These are phyloP conservation scores for Chrysolina haemoptera DNA, from an alignment of 2,888 invertebrate species.

Conservation along the genomic window DNA sequence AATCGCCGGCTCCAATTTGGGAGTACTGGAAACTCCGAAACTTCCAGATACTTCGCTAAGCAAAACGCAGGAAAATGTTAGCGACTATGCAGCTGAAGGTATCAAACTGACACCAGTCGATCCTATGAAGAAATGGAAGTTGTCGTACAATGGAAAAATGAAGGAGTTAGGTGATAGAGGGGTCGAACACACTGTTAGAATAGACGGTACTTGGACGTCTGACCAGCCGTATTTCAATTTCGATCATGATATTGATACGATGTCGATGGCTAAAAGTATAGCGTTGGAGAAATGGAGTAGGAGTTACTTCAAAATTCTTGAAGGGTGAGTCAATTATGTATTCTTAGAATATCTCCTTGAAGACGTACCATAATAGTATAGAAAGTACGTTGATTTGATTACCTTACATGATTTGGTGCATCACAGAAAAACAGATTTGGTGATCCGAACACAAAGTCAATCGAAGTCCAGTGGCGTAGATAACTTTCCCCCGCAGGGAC, in stretches of 20 bases:
- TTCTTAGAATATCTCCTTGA: too few relatives aligned
- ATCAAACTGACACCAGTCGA: slow-evolving; percentile 74
- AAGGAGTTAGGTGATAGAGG: slow-evolving; percentile 70
- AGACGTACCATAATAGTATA: too few relatives aligned
- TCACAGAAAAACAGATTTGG: too few relatives aligned
- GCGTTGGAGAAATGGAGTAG: slow-evolving; percentile 80
- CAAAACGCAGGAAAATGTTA: slow-evolving; percentile 69
- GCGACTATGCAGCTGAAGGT: slow-evolving; percentile 75
- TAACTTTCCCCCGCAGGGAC: too few relatives aligned
- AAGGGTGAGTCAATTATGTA: slow-evolving; percentile 70
- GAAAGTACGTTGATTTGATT: too few relatives aligned
- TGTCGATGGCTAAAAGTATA: slow-evolving; percentile 75
- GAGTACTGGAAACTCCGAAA: slow-evolving; percentile 74
- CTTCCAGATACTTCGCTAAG: slow-evolving; percentile 75
- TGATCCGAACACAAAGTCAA: too few relatives aligned
- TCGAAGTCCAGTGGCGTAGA: too few relatives aligned
- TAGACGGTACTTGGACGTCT: slow-evolving; percentile 76
- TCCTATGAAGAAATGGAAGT: slow-evolving; percentile 81
- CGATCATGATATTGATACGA: slow-evolving; percentile 76
- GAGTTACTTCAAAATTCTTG: slow-evolving; percentile 77
- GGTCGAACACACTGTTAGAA: slow-evolving; percentile 70
- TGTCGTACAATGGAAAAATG: slow-evolving; percentile 78
- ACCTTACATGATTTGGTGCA: too few relatives aligned
- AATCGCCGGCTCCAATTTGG: slow-evolving; percentile 73
- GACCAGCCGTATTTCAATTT: slow-evolving; percentile 78